Percentiles rank a stretch among this genome's conserved stretches.
Conservation (phyloP, 2,888 invertebrate species). For the Coenonympha glycerion region DNA sequence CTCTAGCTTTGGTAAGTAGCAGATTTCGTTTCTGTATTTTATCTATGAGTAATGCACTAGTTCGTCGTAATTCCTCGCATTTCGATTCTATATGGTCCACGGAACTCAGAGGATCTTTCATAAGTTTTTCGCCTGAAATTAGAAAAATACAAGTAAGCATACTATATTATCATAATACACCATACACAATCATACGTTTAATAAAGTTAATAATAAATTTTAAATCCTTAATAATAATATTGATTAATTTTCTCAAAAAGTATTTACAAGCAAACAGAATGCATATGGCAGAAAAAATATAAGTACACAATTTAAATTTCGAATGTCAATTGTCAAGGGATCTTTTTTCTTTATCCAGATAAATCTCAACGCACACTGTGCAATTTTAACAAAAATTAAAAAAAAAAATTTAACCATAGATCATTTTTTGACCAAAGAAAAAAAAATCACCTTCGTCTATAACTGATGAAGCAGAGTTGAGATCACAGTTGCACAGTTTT, state of each 20-base stretch:
- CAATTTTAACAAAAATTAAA: background rate
- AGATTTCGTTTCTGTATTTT: slow-evolving; percentile 83
- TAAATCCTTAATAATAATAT: background rate
- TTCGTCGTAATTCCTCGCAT: slow-evolving; percentile 92
- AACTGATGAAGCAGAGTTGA: slow-evolving; percentile 88
- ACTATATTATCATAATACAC: too few species aligned
- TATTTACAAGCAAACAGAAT: too few species aligned
- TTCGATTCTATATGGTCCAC: slow-evolving; percentile 96
- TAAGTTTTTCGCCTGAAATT: slow-evolving; percentile 84
- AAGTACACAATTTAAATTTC: too few species aligned
- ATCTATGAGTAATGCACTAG: slow-evolving; percentile 87
- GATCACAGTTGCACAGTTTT: slow-evolving; percentile 85
- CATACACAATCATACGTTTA: too few species aligned
- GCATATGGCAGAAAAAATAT: too few species aligned
- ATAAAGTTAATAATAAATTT: too few species aligned
- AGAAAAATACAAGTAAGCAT: background rate
- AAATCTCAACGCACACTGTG: background rate
- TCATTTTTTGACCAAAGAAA: background rate
- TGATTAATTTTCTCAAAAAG: too few species aligned
- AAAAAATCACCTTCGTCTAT: slow-evolving; percentile 76
- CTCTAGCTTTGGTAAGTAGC: slow-evolving; percentile 86
- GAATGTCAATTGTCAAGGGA: too few species aligned
- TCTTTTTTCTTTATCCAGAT: too few species aligned
- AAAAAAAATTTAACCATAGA: too few species aligned
- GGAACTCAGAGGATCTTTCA: slow-evolving; percentile 89